These are phyloP conservation scores for Parauchenoglanis punctatus DNA, from an alignment of 2,797 vertebrate species.

Conservation along the genomic window DNA sequence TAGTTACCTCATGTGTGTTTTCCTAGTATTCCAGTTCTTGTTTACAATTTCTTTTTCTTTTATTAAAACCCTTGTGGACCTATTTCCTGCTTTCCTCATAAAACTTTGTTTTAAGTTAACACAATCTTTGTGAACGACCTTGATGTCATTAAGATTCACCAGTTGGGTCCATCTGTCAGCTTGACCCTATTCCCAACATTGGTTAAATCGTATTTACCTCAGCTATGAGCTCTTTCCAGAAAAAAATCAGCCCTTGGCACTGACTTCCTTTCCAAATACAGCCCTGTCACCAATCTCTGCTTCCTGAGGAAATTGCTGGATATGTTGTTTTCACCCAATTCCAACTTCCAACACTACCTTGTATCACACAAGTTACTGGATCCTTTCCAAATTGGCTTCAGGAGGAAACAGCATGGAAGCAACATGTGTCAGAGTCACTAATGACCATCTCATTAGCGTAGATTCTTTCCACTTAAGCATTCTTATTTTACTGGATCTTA, in stretches of 20 bases:
- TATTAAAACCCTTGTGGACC: not conserved
- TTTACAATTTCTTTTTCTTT: not conserved
- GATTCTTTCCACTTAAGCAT: not conserved
- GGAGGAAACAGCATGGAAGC: slow-evolving; percentile 8
- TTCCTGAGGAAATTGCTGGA: not conserved
- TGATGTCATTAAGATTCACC: not conserved
- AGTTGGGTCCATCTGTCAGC: not conserved
- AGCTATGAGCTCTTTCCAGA: not conserved
- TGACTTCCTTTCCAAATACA: not conserved
- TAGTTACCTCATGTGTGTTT: not conserved
- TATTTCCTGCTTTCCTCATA: not conserved
- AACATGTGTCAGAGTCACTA: not conserved
- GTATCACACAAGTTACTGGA: not conserved
- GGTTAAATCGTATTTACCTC: not conserved
- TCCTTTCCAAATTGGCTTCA: slow-evolving; percentile 1
- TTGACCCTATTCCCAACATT: not conserved
- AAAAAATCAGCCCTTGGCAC: not conserved
- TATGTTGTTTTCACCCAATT: slow-evolving; percentile 24
- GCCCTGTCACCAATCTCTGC: not conserved
- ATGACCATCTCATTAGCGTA: slow-evolving; percentile 13
- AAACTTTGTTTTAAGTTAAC: not conserved
- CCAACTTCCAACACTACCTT: not conserved
- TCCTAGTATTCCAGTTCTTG: not conserved
- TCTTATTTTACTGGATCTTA: not conserved
- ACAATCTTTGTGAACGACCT: not conserved